phyloP scores from a whole-genome alignment of 2,113 vertebrate species.

The Thomomys bottae region DNA sequence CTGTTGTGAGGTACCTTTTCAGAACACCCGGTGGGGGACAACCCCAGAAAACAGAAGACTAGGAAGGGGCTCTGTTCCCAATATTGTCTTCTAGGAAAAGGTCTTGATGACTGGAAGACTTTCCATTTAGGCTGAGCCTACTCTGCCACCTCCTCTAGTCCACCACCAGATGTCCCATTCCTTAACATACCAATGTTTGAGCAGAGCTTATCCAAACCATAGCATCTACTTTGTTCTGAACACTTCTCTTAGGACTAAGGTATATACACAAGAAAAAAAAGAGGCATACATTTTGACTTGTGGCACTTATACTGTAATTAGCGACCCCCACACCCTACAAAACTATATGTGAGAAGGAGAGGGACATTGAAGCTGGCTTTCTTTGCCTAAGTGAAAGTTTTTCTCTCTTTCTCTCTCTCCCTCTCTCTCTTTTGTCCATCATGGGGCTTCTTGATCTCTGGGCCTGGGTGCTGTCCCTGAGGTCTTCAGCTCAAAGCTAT shows the following conservation, averaged over 20 bases:
- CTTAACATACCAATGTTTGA: background rate
- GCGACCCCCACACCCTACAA: fast-evolving
- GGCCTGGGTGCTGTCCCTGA: too few relatives aligned
- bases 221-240: background rate
- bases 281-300: background rate
- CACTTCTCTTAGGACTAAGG: background rate
- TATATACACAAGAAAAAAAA: background rate
- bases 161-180: too few relatives aligned
- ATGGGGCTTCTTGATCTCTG: too few relatives aligned
- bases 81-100: background rate
- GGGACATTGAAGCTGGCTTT: background rate
- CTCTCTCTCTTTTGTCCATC: too few relatives aligned
- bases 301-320: background rate
- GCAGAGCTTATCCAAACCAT: background rate
- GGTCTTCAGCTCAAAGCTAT: too few relatives aligned
- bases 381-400: background rate
- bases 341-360: background rate
- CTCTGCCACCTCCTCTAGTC: too few relatives aligned
- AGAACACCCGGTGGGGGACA: background rate
- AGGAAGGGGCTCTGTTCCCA: background rate
- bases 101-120: background rate
- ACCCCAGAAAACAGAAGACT: background rate
- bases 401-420: too few relatives aligned
- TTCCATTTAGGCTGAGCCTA: too few relatives aligned
- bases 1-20: too few relatives aligned